phyloP scores from a whole-genome alignment of 2,888 invertebrate genomes.

The Cordilura impudica region DNA sequence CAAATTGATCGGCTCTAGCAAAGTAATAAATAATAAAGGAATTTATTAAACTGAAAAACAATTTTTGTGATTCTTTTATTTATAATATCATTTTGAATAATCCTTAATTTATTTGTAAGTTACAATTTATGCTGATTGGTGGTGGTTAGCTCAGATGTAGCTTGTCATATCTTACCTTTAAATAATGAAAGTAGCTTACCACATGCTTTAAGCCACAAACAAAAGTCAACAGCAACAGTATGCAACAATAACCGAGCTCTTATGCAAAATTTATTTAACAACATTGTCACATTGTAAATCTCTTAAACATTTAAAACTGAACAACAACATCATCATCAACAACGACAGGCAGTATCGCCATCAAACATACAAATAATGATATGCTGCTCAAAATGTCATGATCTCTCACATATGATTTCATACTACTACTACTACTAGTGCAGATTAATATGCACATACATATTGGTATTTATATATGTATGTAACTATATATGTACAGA shows the following conservation, averaged over 20 bases:
- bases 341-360: not conserved
- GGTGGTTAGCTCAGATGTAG: constrained; percentile 6
- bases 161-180: constrained; percentile 1
- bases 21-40: too few species aligned
- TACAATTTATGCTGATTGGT: constrained; percentile 41
- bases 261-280: constrained; percentile 50
- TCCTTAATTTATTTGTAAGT: constrained; percentile 44
- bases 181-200: not conserved
- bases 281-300: constrained; percentile 53
- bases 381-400: too few species aligned
- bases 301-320: constrained; percentile 48
- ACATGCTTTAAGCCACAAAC: constrained; percentile 23
- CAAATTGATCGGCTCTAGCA: too few species aligned
- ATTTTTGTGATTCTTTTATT: too few species aligned
- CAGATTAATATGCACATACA: too few species aligned
- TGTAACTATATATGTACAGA: too few species aligned
- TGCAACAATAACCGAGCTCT: constrained; percentile 32
- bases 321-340: not conserved
- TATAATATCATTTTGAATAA: not conserved
- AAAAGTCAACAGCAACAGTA: constrained; percentile 20
- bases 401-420: too few species aligned
- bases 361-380: not conserved
- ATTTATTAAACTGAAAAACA: too few species aligned
- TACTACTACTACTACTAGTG: too few species aligned
- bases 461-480: too few species aligned